A percentile compares a stretch with the other conserved stretches of the same genome.
These are phyloP conservation scores for Molossus alvarezi DNA, from an alignment of 2,797 vertebrate genomes.

Conservation along the genomic window DNA sequence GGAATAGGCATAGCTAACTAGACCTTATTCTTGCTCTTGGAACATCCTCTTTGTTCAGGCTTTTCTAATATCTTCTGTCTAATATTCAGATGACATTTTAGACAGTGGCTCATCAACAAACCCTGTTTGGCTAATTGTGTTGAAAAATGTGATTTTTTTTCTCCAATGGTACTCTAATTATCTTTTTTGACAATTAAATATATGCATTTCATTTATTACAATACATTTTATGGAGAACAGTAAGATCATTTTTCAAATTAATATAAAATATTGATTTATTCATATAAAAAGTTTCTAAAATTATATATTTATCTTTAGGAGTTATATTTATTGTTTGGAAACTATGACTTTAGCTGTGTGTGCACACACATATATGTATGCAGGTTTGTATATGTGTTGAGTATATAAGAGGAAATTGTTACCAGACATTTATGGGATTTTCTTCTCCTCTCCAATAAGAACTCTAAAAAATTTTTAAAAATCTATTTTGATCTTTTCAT, in stretches of 20 bases:
- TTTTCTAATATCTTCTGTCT: not conserved
- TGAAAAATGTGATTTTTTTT: not conserved
- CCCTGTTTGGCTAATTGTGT: not conserved
- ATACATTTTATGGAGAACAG: not conserved
- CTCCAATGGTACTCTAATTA: not conserved
- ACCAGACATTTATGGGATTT: not conserved
- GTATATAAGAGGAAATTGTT: not conserved
- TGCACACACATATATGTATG: accelerated
- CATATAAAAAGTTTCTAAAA: not conserved
- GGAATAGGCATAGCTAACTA: not conserved
- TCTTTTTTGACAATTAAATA: not conserved
- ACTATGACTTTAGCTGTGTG: not conserved
- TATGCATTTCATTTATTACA: not conserved
- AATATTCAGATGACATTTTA: not conserved
- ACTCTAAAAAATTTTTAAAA: not conserved
- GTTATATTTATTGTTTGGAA: not conserved
- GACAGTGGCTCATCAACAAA: not conserved
- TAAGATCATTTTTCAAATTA: not conserved
- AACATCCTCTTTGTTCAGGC: not conserved
- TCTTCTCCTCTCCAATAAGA: not conserved
- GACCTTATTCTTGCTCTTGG: not conserved
- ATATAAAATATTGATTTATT: not conserved
- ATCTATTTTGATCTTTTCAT: not conserved
- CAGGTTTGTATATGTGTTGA: not conserved
- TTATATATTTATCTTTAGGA: not conserved